Base-by-base conservation (phyloP, 2,888 invertebrate species). In the Leucophenga maculata region DNA sequence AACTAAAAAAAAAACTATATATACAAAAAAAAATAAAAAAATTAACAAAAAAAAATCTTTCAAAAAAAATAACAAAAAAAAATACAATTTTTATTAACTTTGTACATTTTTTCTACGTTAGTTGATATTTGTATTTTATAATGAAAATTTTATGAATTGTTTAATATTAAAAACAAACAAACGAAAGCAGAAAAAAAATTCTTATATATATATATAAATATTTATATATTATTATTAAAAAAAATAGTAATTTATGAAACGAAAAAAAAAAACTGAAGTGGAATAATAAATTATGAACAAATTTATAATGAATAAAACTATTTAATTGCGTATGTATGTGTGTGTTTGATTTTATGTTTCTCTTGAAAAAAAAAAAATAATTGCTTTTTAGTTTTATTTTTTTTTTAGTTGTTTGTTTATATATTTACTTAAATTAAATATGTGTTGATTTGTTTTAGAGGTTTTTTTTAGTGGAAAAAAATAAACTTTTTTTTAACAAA, bases 121-220 rank as follows among this genome's bases (percentile, higher is more conserved):
- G 72, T 67, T 75, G 60, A 70, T 65, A 73, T 74, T 71, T 74
- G 69, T 75, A 74, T 70, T 72, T 76, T 72, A 70, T 77, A 72
- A 75, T 46, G 22, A 74, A 72, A 59, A 54, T 69, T 70, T 74
- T 68, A 78, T 75, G 74, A 74, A 75, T 71, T 74, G 73, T 73
- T 75, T 72, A 71, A 69, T 69, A 65, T 71, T 73, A 60, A 73
- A 62, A 70, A 68, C 52, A 72, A 74, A 71, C 26, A 26, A 26
- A 26, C 26, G 26, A 26, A 26, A 26, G 26, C 67, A 68, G 69
- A 69, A 72, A 69, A 74, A 64, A 69, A 65, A 62, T 76, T 77
- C 75, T 74, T 78, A 48, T 77, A 79, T 74, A 74, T 74, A 83
- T 81, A 79, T 79, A 81, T 83, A 78, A 77, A 83, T 81, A 83